phyloP scores from a whole-genome alignment of 1,140 invertebrate species.

The Rhagoletis pomonella region DNA sequence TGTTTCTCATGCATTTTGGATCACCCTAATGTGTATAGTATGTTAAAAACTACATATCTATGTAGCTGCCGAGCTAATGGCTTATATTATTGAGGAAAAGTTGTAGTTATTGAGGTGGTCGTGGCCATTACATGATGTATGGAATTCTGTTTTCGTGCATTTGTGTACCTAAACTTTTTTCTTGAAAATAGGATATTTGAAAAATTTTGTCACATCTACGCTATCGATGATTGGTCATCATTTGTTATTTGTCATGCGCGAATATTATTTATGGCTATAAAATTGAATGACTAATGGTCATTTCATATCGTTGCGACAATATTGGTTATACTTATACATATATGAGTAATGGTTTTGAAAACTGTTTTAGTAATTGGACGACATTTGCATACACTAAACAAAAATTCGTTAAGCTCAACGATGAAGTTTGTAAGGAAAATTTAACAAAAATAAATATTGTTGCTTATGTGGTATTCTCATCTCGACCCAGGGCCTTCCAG shows the following conservation, averaged over 20 bases:
- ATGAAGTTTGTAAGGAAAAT: too few relatives aligned
- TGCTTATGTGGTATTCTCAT: too few relatives aligned
- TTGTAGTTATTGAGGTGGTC: background rate
- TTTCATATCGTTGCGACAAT: too few relatives aligned
- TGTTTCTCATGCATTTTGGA: too few relatives aligned
- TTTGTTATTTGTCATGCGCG: background rate
- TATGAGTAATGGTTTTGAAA: background rate
- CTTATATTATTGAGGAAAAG: constrained; percentile 24
- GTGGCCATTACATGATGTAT: background rate
- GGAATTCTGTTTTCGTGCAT: background rate
- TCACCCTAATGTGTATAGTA: too few relatives aligned
- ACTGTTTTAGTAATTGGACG: too few relatives aligned
- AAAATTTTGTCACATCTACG: background rate
- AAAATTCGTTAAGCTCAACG: too few relatives aligned
- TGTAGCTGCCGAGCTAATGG: background rate
- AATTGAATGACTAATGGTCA: background rate
- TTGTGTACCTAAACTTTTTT: background rate
- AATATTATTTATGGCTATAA: background rate
- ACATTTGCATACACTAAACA: too few relatives aligned
- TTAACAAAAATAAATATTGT: too few relatives aligned
- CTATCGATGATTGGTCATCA: background rate
- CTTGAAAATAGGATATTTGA: background rate
- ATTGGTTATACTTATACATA: background rate
- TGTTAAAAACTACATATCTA: background rate
- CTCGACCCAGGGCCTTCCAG: too few relatives aligned